Percentiles rank a stretch among this genome's conserved stretches.
Conservation (phyloP, 1,140 invertebrate genomes). For the Penaeus vannamei region DNA sequence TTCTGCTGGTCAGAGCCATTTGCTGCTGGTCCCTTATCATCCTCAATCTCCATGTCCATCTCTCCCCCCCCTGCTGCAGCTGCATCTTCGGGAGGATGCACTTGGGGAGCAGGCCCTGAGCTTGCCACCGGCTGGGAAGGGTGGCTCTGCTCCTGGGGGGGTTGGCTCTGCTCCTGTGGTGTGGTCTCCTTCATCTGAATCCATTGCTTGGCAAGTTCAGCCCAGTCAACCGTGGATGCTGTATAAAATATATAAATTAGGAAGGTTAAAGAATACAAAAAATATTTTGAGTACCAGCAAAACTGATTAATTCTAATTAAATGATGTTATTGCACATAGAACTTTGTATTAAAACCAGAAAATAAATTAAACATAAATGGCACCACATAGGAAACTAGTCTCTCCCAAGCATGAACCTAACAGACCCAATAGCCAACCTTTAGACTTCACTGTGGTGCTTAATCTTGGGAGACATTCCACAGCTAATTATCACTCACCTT, state of each 20-base stretch:
- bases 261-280: not conserved
- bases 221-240: conserved; percentile 87
- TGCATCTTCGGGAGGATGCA: conserved; percentile 58
- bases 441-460: not conserved
- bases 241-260: not conserved
- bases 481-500: conserved; percentile 70
- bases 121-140: conserved; percentile 70
- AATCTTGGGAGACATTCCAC: not conserved
- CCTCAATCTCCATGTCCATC: conserved; percentile 88
- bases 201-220: conserved; percentile 95
- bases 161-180: conserved; percentile 1
- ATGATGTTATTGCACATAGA: no score
- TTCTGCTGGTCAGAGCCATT: conserved; percentile 71
- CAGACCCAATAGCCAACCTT: no score
- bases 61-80: conserved; percentile 78
- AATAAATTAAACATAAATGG: no score
- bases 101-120: conserved; percentile 73
- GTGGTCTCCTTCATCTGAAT: conserved; percentile 91
- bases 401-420: no score
- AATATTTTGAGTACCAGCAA: no score
- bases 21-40: conserved; percentile 73
- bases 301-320: no score
- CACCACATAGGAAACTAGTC: no score
- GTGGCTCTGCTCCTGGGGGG: conserved; percentile 68
- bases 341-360: no score